Percentiles rank a stretch among this genome's conserved stretches.
Conservation (phyloP, 2,888 invertebrate genomes). For the Erebia epiphron region DNA sequence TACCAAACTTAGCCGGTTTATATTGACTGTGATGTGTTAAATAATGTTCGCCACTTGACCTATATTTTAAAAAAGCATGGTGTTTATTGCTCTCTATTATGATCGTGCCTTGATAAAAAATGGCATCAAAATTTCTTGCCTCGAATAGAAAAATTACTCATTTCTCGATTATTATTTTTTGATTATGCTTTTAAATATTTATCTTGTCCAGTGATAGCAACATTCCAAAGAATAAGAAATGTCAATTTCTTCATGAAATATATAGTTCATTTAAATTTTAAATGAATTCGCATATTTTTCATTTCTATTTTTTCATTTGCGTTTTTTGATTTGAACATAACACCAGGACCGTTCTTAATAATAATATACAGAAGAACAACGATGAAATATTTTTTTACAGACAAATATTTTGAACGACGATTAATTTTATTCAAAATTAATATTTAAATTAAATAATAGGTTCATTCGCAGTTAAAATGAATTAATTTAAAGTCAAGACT, state of each 20-base stretch:
- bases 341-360: not conserved
- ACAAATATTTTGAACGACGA: not conserved
- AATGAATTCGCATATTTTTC: constrained; percentile 19
- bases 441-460: not conserved
- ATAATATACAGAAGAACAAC: not conserved
- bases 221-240: constrained; percentile 22
- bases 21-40: constrained; percentile 43
- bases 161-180: not conserved
- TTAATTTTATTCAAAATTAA: not conserved
- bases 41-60: constrained; percentile 37
- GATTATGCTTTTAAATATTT: not conserved
- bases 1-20: constrained; percentile 32
- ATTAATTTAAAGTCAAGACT: not conserved
- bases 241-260: constrained; percentile 8
- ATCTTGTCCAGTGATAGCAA: constrained; percentile 20
- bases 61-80: not conserved
- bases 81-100: constrained; percentile 24
- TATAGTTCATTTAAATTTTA: constrained; percentile 21
- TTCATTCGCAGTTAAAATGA: not conserved
- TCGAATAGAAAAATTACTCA: not conserved
- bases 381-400: not conserved
- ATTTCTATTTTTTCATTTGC: constrained; percentile 7
- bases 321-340: not conserved
- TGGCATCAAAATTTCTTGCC: constrained; percentile 17
- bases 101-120: constrained; percentile 16